Base-by-base conservation (phyloP, 1,140 invertebrate genomes). In the Ericerus pela region DNA sequence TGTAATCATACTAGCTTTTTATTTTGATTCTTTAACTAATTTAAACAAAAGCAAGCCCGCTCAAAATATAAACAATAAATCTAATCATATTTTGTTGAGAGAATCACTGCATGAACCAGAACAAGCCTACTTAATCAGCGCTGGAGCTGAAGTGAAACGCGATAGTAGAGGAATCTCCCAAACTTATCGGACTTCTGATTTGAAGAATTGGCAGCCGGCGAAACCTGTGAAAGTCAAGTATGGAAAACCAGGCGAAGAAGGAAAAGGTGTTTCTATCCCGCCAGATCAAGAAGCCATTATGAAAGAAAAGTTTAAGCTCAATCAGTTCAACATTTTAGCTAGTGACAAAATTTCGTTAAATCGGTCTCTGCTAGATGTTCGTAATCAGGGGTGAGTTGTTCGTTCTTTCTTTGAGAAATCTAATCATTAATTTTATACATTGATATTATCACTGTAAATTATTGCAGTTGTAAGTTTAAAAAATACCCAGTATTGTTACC, bases 271-370 rank as follows among this genome's bases (percentile, higher is more conserved):
- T 4, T 79, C 82, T 59, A 86, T 96, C 63, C 81, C 88, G 26
- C 71, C 81, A 2, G 82, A 89, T 20, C 79, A 86, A 67, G 85
- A 96, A 64, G 80, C 79, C 43, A 69, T 88, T 28, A 89, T 93
- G 76, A 85, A 94, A 72, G 89, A 96, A 63, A 90, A 92, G 67
- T 97, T 97, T 70, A 94, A 95, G 70, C 76, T 93, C 60, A 96
- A 98, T 75, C 93, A 99, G 73, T 99, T 99, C 72, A 99, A 99
- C 74, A 74, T 99, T 59, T 72, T 97, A 67, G 95, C 94, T 43
- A 96, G 91, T 70, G 94, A 99, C 72, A 86, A 90, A 78, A 97
- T 99, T 62, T 92, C 93, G 30, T 70, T 99, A 30, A 99, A 99
- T 74, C 76, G 96, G 64, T 92, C 90, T 6, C 74, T 99, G 14